Conservation (phyloP, 2,888 invertebrate species). For the Clepsis dumicolana region DNA sequence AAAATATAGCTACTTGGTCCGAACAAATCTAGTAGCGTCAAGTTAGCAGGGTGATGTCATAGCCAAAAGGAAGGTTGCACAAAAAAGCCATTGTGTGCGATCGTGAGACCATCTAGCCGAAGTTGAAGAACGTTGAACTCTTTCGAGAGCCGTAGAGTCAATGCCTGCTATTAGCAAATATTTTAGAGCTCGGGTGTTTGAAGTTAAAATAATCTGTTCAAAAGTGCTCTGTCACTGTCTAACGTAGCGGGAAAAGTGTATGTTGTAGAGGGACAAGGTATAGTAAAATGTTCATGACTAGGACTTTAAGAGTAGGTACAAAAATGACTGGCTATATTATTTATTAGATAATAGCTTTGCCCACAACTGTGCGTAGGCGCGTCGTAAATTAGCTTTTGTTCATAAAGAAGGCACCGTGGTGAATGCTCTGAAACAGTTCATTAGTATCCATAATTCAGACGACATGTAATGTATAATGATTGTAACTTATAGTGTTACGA, state of each 20-base stretch:
- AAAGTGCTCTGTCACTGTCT: conserved; percentile 28
- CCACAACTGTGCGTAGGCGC: conserved; percentile 38
- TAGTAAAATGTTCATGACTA: conserved; percentile 18
- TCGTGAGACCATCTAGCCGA: conserved; percentile 78
- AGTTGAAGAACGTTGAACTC: conserved; percentile 83
- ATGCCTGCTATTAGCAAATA: conserved; percentile 76
- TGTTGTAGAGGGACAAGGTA: conserved; percentile 5
- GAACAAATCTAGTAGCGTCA: conserved; percentile 45
- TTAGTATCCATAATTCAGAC: conserved; percentile 37
- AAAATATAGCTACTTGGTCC: conserved; percentile 36
- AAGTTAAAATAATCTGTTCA: conserved; percentile 18
- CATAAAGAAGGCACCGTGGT: conserved; percentile 33
- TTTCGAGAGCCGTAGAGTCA: conserved; percentile 74
- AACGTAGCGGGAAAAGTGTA: neutral
- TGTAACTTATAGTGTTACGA: conserved; percentile 16
- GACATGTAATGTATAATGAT: conserved; percentile 29
- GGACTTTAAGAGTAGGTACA: conserved; percentile 21
- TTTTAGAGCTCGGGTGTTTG: conserved; percentile 35
- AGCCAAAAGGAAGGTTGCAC: conserved; percentile 78
- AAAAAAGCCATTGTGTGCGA: conserved; percentile 83
- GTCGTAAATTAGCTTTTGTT: conserved; percentile 42
- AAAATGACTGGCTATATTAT: conserved; percentile 42
- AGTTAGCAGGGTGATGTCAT: conserved; percentile 76
- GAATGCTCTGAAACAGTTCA: conserved; percentile 39
- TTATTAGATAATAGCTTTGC: conserved; percentile 40